A percentile compares a stretch with the other conserved stretches of the same genome.
Evolutionary conservation across 2,888 invertebrate species (phyloP).

Genomic region (Hoplodrina ambigua): DNA sequence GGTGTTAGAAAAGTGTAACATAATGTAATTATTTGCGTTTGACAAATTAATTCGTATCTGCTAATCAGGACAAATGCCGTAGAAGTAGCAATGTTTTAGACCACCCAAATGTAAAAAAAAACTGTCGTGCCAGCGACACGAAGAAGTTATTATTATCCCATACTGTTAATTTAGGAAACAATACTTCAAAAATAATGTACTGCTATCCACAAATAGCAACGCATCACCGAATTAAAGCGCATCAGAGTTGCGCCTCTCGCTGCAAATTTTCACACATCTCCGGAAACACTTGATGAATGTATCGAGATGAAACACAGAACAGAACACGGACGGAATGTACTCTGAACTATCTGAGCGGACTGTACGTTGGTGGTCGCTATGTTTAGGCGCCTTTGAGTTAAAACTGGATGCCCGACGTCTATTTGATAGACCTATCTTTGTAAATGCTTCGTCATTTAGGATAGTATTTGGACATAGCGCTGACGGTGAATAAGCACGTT

Average conservation of each 20-base stretch:
- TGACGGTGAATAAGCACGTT: slow-evolving; percentile 8
- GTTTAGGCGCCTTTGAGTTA: slow-evolving; percentile 59
- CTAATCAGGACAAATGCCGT: too few species aligned
- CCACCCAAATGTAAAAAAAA: too few species aligned
- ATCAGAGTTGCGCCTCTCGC: slow-evolving; percentile 17
- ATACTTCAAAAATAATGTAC: slow-evolving; percentile 16
- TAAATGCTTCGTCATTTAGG: slow-evolving; percentile 17
- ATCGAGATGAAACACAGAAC: slow-evolving; percentile 52
- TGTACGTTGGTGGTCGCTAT: slow-evolving; percentile 47
- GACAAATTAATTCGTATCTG: too few species aligned
- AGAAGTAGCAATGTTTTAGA: too few species aligned
- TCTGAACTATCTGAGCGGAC: slow-evolving; percentile 51
- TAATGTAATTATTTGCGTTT: background rate
- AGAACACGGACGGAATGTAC: slow-evolving; percentile 51
- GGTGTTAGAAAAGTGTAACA: too few species aligned
- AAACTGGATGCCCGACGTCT: slow-evolving; percentile 38
- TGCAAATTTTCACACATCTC: slow-evolving; percentile 52
- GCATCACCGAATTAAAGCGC: slow-evolving; percentile 16
- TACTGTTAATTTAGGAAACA: background rate
- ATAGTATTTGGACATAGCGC: slow-evolving; percentile 36
- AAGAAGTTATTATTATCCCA: too few species aligned
- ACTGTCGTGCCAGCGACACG: too few species aligned
- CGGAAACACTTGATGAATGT: slow-evolving; percentile 58
- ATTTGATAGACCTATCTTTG: slow-evolving; percentile 43
- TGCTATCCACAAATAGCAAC: slow-evolving; percentile 33